phyloP scores from a whole-genome alignment of 2,797 vertebrate species.

The Chrysocyon brachyurus region DNA sequence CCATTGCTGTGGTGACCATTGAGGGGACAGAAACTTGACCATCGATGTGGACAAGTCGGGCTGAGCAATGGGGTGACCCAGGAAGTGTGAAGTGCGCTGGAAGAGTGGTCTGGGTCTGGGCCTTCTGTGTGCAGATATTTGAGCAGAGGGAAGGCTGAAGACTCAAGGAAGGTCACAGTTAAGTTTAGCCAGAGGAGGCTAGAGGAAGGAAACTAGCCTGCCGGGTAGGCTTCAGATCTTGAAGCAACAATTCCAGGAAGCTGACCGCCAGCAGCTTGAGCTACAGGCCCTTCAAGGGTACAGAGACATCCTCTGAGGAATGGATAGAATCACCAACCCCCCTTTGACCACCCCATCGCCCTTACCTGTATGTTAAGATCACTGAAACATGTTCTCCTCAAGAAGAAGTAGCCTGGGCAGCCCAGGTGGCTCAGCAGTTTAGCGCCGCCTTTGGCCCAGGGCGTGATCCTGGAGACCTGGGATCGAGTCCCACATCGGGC shows the following conservation, averaged over 20 bases:
- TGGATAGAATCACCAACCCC: not conserved
- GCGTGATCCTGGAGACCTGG: no score
- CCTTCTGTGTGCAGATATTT: not conserved
- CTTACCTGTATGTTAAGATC: not conserved
- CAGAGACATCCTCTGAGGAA: not conserved
- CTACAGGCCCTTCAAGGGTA: not conserved
- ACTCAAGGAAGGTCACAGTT: not conserved
- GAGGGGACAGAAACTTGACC: not conserved
- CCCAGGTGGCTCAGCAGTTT: no score
- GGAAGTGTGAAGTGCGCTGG: not conserved
- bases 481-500: no score
- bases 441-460: no score
- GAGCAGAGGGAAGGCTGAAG: not conserved
- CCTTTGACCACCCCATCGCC: not conserved
- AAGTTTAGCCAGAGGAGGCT: not conserved
- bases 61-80: not conserved
- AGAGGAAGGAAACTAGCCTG: not conserved
- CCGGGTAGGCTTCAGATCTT: not conserved
- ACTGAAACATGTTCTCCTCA: not conserved
- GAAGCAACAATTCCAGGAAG: constrained; percentile 20
- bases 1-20: not conserved
- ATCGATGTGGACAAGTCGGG: not conserved
- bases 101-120: not conserved
- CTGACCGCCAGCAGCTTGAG: not conserved
- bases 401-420: not conserved